Percentiles rank a stretch among this genome's conserved stretches.
Evolutionary conservation across 2,888 invertebrate species (phyloP).

Genomic region (Drosophila atripex): DNA sequence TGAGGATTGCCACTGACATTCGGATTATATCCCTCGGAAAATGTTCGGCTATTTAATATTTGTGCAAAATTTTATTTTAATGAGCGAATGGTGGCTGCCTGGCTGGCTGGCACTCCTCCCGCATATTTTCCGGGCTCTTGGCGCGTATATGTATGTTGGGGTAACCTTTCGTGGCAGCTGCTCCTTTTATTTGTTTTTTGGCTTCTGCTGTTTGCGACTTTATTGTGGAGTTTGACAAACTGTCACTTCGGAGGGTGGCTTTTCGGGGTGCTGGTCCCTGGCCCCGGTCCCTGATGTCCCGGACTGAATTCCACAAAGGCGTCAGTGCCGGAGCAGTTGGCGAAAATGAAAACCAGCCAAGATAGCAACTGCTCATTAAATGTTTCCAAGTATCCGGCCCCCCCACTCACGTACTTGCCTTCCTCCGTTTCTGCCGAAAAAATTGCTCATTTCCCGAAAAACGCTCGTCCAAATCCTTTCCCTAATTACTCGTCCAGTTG

Average conservation of each 20-base stretch:
- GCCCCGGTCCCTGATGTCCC: background rate
- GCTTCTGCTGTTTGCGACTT: slow-evolving; percentile 40
- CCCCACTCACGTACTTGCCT: slow-evolving; percentile 59
- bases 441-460: slow-evolving; percentile 56
- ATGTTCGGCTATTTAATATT: slow-evolving; percentile 69
- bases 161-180: slow-evolving; percentile 51
- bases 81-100: slow-evolving; percentile 60
- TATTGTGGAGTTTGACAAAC: slow-evolving; percentile 65
- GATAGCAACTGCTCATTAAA: slow-evolving; percentile 11
- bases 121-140: slow-evolving; percentile 9
- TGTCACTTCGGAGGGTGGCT: slow-evolving; percentile 54
- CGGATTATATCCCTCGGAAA: slow-evolving; percentile 48
- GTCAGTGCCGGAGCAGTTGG: slow-evolving; percentile 1
- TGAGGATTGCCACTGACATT: slow-evolving; percentile 55
- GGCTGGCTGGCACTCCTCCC: slow-evolving; percentile 11
- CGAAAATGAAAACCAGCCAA: slow-evolving; percentile 13
- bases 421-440: slow-evolving; percentile 44
- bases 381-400: slow-evolving; percentile 1
- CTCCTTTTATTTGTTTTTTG: slow-evolving; percentile 41
- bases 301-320: slow-evolving; percentile 5
- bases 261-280: slow-evolving; percentile 19
- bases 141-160: slow-evolving; percentile 2
- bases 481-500: slow-evolving; percentile 75
- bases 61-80: slow-evolving; percentile 73
- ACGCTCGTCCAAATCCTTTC: slow-evolving; percentile 68